phyloP scores from a whole-genome alignment of 2,797 vertebrate genomes.

The Sarcophilus harrisii region DNA sequence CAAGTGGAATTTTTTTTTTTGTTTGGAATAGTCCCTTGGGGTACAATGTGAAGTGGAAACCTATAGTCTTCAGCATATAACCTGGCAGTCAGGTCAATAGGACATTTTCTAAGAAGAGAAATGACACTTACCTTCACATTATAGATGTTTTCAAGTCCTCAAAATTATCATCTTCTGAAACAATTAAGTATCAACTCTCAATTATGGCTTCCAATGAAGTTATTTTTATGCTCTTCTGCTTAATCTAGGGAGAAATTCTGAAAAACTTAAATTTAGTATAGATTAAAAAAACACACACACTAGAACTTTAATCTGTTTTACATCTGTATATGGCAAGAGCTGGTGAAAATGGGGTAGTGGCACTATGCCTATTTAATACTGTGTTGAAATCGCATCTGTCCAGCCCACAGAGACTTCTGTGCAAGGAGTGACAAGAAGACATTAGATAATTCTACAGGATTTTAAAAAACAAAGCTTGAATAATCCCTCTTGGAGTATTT shows the following conservation, averaged over 20 bases:
- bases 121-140: constrained; percentile 63
- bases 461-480: constrained; percentile 57
- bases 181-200: constrained; percentile 63
- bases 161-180: constrained; percentile 71
- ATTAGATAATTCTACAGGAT: constrained; percentile 64
- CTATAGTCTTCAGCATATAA: constrained; percentile 57
- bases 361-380: constrained; percentile 64
- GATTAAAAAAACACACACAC: constrained; percentile 1
- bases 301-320: constrained; percentile 78
- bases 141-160: constrained; percentile 77
- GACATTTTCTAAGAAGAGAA: constrained; percentile 74
- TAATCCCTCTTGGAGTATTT: constrained; percentile 87
- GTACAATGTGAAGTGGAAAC: constrained; percentile 50
- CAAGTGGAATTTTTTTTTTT: not conserved
- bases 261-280: constrained; percentile 27
- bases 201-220: constrained; percentile 18
- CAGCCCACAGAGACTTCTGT: constrained; percentile 85
- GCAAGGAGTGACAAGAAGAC: constrained; percentile 78
- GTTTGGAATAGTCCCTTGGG: constrained; percentile 47
- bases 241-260: constrained; percentile 62
- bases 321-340: constrained; percentile 80
- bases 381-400: constrained; percentile 86
- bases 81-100: constrained; percentile 64
- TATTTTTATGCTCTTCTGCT: constrained; percentile 63
- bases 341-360: constrained; percentile 71